These are phyloP conservation scores for Ramphastos sulfuratus DNA, from an alignment of 2,113 vertebrate species.

Conservation along the genomic window DNA sequence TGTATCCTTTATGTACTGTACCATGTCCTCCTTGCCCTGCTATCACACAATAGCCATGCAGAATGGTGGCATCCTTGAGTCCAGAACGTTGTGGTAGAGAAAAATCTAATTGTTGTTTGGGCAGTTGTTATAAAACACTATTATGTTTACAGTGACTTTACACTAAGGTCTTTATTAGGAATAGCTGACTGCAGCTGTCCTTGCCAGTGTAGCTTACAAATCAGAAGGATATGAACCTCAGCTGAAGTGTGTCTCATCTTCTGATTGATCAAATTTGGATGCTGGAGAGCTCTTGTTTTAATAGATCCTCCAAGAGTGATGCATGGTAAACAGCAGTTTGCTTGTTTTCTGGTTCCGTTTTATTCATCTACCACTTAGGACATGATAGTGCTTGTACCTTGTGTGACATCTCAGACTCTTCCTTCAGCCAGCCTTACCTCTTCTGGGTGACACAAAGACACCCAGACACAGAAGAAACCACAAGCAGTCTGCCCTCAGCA, in stretches of 20 bases:
- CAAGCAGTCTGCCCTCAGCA: background rate
- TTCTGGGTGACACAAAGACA: background rate
- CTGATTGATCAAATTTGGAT: background rate
- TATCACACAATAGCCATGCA: background rate
- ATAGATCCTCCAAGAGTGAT: background rate
- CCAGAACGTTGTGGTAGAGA: background rate
- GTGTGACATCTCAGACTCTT: background rate
- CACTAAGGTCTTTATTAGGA: background rate
- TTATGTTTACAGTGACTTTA: background rate
- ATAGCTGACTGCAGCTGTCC: background rate
- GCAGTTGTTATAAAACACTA: background rate
- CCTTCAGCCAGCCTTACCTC: background rate
- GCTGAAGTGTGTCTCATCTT: background rate
- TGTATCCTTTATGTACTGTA: background rate
- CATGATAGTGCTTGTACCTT: background rate
- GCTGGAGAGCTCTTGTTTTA: background rate
- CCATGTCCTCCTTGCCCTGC: background rate
- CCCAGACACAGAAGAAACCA: background rate
- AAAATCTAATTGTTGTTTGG: background rate
- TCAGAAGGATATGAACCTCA: background rate
- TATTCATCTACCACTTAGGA: background rate
- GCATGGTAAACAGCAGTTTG: background rate
- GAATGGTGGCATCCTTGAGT: background rate
- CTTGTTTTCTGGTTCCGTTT: background rate
- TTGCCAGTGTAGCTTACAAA: background rate